phyloP scores from a whole-genome alignment of 2,113 vertebrate genomes.

The Rattus norvegicus region GRCr8 NC_086031.1:6610001-6610500 shows the following conservation, averaged over 20 bases:
- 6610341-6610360: conserved; percentile 17
- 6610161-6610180: conserved; percentile 60
- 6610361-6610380: background rate
- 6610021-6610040: conserved; percentile 18
- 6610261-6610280: conserved; percentile 2
- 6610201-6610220: too few species aligned
- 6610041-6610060: background rate
- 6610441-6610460: background rate
- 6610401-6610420: background rate
- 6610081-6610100: conserved; percentile 76
- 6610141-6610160: background rate
- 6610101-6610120: conserved; percentile 30
- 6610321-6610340: background rate
- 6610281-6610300: conserved; percentile 5
- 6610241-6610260: conserved; percentile 38
- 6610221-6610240: conserved; percentile 26
- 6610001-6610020: background rate
- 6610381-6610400: background rate
- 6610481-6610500: background rate
- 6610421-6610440: background rate
- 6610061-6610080: conserved; percentile 70
- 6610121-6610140: conserved; percentile 70
- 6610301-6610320: conserved; percentile 20
- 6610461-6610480: background rate
- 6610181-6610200: background rate